Conservation (phyloP, 53 echinoderm and acorn worm genomes). For the Echinarachnius parma region DNA sequence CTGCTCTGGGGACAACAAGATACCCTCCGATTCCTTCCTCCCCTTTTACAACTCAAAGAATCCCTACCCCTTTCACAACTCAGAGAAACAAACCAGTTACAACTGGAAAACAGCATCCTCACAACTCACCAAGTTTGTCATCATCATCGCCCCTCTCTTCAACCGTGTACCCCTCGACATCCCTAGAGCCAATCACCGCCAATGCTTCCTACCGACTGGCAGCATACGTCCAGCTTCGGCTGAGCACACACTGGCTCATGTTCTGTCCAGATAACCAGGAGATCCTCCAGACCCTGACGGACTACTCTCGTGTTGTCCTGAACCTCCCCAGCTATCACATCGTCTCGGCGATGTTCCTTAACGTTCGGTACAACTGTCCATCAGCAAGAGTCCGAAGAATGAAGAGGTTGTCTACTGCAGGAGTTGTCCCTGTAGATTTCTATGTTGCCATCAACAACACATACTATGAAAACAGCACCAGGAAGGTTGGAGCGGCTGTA, state of each 20-base stretch:
- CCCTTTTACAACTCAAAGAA: not conserved
- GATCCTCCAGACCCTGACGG: not conserved
- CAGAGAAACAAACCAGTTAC: not conserved
- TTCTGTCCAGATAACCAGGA: conserved; percentile 17
- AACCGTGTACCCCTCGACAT: not conserved
- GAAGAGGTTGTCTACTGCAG: not conserved
- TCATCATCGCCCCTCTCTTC: not conserved
- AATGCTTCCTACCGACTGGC: conserved; percentile 27
- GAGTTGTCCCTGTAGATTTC: conserved; percentile 7
- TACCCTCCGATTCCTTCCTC: not conserved
- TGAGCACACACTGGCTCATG: conserved; percentile 14
- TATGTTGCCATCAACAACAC: conserved; percentile 6
- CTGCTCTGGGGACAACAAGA: not conserved
- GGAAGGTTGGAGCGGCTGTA: conserved; percentile 17
- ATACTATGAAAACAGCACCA: conserved; percentile 22
- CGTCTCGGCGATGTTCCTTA: conserved; percentile 9
- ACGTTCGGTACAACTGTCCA: conserved; percentile 22
- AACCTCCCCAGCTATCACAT: not conserved
- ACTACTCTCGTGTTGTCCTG: conserved; percentile 9
- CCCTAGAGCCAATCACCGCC: not conserved
- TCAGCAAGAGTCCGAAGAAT: conserved; percentile 4
- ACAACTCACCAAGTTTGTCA: not conserved
- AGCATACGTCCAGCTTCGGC: conserved; percentile 23
- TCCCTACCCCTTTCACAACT: not conserved
- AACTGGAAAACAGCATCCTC: not conserved